Conservation (phyloP, 2,797 vertebrate genomes). For the Sebastes hubbsi region DNA sequence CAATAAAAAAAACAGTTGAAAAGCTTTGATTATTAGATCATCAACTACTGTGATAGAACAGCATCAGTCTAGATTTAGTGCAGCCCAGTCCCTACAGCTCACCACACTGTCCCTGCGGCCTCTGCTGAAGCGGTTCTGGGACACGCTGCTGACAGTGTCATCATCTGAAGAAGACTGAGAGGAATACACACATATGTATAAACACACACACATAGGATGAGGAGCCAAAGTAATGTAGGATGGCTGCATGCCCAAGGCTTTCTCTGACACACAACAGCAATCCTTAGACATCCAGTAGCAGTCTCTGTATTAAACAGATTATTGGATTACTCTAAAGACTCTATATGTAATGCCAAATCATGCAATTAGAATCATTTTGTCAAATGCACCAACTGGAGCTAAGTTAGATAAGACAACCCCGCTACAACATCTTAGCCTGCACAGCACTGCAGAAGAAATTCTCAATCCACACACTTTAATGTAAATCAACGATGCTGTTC, state of each 20-base stretch:
- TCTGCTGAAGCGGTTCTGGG: conserved; percentile 80
- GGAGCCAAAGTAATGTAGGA: neutral
- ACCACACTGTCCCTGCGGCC: conserved; percentile 89
- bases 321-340: conserved; percentile 14
- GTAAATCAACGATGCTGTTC: neutral
- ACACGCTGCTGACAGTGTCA: conserved; percentile 85
- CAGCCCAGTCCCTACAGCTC: conserved; percentile 73
- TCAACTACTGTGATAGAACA: neutral
- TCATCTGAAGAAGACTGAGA: conserved; percentile 86
- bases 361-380: conserved; percentile 30
- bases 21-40: neutral
- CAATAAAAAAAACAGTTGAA: neutral
- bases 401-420: conserved; percentile 5
- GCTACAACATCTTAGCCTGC: neutral
- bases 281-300: neutral
- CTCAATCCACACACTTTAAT: conserved; percentile 3
- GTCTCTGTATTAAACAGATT: conserved; percentile 14
- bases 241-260: conserved; percentile 34
- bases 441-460: conserved; percentile 19
- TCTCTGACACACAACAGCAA: conserved; percentile 8
- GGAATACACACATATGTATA: conserved; percentile 48
- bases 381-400: neutral
- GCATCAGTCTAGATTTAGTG: neutral
- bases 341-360: conserved; percentile 19
- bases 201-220: conserved; percentile 33